Percentiles rank a stretch among this genome's conserved stretches.
Conservation (phyloP, 2,113 vertebrate genomes). For the Neolamprologus variostigma region DNA sequence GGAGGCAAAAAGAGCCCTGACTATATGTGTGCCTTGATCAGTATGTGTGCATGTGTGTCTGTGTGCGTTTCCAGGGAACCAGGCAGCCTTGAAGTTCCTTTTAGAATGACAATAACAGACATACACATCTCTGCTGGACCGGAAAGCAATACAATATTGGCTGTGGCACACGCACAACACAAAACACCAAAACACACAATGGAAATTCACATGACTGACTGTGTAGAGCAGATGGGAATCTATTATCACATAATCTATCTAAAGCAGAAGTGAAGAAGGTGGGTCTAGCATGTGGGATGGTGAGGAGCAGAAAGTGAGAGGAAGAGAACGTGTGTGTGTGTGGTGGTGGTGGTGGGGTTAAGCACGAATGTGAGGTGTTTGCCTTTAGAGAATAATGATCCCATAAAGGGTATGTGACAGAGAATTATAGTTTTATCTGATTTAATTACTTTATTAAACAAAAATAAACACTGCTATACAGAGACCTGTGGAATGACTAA, state of each 20-base stretch:
- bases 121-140: neutral
- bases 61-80: neutral
- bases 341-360: neutral
- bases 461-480: neutral
- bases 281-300: constrained; percentile 6
- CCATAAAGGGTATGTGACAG: neutral
- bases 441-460: neutral
- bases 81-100: constrained; percentile 30
- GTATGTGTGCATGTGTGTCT: neutral
- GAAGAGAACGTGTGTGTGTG: neutral
- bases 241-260: constrained; percentile 41
- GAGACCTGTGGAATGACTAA: neutral
- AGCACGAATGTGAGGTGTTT: neutral
- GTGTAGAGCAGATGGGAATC: neutral
- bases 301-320: constrained; percentile 8
- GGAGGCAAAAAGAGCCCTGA: neutral
- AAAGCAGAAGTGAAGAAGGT: constrained; percentile 19
- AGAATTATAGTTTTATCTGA: neutral
- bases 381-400: neutral
- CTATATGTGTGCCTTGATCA: neutral
- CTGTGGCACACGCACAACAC: neutral
- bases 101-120: constrained; percentile 35
- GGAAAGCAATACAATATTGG: neutral
- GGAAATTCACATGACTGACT: constrained; percentile 6
- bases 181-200: neutral